Percentiles rank a stretch among this genome's conserved stretches.
These are phyloP conservation scores for Neocrepidodera transversa DNA, from an alignment of 2,888 invertebrate genomes.

Conservation along the genomic window DNA sequence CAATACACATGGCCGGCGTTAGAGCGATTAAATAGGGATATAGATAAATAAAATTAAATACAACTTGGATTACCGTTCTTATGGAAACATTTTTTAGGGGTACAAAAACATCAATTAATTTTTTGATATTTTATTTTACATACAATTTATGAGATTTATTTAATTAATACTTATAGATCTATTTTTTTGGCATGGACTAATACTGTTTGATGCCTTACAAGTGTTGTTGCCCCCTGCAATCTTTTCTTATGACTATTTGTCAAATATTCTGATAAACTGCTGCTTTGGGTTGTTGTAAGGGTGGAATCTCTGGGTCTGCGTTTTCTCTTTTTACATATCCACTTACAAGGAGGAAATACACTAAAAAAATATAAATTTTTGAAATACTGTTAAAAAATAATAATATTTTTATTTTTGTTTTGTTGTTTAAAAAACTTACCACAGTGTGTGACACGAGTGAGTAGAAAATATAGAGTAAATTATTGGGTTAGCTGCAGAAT, in stretches of 20 bases:
- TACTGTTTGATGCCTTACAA: constrained; percentile 43
- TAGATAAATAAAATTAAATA: no score
- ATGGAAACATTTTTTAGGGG: background rate
- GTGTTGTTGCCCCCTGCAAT: constrained; percentile 38
- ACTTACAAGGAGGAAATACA: constrained; percentile 51
- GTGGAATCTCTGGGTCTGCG: constrained; percentile 55
- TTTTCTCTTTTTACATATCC: constrained; percentile 49
- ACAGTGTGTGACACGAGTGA: constrained; percentile 81
- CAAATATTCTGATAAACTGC: constrained; percentile 52
- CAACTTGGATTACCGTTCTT: no score
- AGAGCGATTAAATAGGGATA: no score
- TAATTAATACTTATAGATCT: constrained; percentile 27
- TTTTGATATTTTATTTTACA: background rate
- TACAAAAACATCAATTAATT: background rate
- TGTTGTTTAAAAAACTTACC: constrained; percentile 72
- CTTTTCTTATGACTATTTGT: constrained; percentile 47
- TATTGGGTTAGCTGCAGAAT: constrained; percentile 93
- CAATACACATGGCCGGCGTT: no score
- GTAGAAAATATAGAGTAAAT: constrained; percentile 95
- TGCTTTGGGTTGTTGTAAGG: constrained; percentile 63
- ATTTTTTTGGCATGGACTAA: constrained; percentile 44
- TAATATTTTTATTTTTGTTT: no score
- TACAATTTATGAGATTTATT: background rate
- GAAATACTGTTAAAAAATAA: background rate
- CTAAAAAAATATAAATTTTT: constrained; percentile 41